phyloP scores from a whole-genome alignment of 2,113 vertebrate genomes.

The Oenanthe oenanthe region DNA sequence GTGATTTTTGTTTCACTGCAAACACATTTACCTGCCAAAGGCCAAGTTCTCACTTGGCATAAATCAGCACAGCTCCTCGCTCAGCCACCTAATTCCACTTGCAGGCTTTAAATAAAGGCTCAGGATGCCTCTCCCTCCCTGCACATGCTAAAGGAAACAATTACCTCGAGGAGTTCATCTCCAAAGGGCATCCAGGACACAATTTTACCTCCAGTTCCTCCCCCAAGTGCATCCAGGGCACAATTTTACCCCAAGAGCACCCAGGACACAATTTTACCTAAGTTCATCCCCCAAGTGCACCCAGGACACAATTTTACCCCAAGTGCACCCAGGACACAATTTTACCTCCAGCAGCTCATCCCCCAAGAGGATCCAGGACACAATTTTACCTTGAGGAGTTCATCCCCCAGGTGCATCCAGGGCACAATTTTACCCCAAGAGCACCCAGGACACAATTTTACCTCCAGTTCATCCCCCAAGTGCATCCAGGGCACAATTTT shows the following conservation, averaged over 20 bases:
- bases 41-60: slow-evolving; percentile 39
- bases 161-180: slow-evolving; percentile 54
- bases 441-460: too few relatives aligned
- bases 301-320: neutral
- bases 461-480: neutral
- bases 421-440: too few relatives aligned
- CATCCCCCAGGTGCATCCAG: slow-evolving; percentile 86
- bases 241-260: slow-evolving; percentile 71
- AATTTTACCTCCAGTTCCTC: neutral
- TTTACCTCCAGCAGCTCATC: neutral
- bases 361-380: neutral
- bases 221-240: neutral
- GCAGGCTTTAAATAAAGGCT: slow-evolving; percentile 34
- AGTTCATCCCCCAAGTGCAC: slow-evolving; percentile 74
- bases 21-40: slow-evolving; percentile 65
- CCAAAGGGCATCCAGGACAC: neutral
- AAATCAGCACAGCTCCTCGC: slow-evolving; percentile 29
- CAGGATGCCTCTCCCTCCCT: neutral
- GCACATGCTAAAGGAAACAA: neutral
- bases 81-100: slow-evolving; percentile 6
- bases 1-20: slow-evolving; percentile 36
- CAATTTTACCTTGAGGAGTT: slow-evolving; percentile 87
- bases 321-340: too few relatives aligned
- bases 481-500: slow-evolving; percentile 77
- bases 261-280: neutral